A percentile compares a stretch with the other conserved stretches of the same genome.
Evolutionary conservation across 1,140 invertebrate species (phyloP).

Genomic region (Panagrolaimus sp.): DNA sequence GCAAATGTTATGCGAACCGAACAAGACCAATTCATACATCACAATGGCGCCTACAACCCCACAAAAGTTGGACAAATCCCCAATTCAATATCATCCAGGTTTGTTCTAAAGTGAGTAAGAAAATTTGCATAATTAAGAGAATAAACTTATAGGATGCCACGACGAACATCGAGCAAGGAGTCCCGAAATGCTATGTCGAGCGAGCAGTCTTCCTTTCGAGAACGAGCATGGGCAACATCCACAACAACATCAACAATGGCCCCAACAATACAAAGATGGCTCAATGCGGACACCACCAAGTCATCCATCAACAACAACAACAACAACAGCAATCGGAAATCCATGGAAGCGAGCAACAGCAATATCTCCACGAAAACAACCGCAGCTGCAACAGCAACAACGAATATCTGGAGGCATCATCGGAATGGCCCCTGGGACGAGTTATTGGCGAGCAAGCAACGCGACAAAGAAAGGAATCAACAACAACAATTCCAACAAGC

Average conservation of each 20-base stretch:
- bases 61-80: neutral
- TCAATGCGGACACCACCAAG: neutral
- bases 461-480: no score
- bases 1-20: neutral
- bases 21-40: neutral
- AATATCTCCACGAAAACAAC: neutral
- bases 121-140: neutral
- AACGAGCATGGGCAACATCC: neutral
- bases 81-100: neutral
- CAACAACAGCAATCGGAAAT: neutral
- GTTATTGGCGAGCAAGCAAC: neutral
- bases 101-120: neutral
- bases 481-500: slow-evolving; percentile 3
- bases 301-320: neutral
- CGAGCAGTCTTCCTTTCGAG: slow-evolving; percentile 13
- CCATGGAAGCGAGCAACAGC: no score
- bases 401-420: neutral
- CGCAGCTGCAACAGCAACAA: neutral
- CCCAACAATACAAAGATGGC: slow-evolving; percentile 5
- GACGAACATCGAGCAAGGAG: neutral
- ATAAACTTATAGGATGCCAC: neutral
- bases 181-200: slow-evolving; percentile 12
- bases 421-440: neutral
- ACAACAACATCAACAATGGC: neutral
- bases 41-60: slow-evolving; percentile 6